phyloP scores from a whole-genome alignment of 2,113 vertebrate genomes.

The Ceyx cyanopectus region DNA sequence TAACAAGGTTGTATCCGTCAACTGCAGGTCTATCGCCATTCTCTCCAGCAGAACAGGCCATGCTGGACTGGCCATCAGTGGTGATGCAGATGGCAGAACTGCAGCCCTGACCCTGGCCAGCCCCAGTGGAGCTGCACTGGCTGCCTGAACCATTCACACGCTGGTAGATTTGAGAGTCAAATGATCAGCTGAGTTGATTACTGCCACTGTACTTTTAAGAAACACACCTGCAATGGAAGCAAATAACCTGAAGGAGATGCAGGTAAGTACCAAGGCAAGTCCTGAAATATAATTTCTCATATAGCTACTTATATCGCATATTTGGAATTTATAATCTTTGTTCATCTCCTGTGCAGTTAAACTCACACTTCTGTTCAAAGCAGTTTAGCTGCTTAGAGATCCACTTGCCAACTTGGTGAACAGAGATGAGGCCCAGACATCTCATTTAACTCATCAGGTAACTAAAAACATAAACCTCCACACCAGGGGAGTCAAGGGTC shows the following conservation, averaged over 20 bases:
- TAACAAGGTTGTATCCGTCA: not conserved
- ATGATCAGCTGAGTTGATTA: not conserved
- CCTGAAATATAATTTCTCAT: not conserved
- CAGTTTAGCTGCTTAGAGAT: not conserved
- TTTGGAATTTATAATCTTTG: not conserved
- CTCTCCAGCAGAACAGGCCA: not conserved
- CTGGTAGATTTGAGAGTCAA: not conserved
- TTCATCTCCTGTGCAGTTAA: not conserved
- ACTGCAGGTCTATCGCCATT: not conserved
- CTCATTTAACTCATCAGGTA: not conserved
- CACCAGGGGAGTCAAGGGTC: not conserved
- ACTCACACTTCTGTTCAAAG: not conserved
- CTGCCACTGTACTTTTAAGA: not conserved
- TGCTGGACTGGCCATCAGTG: not conserved
- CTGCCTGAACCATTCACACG: fast-evolving
- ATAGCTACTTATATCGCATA: not conserved
- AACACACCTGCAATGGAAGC: not conserved
- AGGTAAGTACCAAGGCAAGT: not conserved
- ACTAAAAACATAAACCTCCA: not conserved
- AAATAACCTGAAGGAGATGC: not conserved
- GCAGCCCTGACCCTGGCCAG: not conserved
- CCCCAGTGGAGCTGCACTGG: not conserved
- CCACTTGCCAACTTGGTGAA: not conserved
- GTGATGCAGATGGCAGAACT: not conserved
- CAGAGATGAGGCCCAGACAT: not conserved